Conservation (phyloP, 2,888 invertebrate genomes). For the Hypena proboscidalis region DNA sequence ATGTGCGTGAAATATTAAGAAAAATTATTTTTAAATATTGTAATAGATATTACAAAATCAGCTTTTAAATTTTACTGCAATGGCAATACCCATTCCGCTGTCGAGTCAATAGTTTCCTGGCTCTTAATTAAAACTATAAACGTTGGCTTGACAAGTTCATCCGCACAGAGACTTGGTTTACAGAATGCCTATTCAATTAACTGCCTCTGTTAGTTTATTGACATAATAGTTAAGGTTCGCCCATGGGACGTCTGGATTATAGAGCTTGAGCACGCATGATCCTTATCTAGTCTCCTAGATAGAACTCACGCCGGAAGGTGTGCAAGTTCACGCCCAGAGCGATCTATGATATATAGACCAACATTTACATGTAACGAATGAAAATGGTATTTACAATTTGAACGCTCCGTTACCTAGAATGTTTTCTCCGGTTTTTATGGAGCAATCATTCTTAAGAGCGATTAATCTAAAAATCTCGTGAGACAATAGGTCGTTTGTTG, state of each 20-base stretch:
- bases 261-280: conserved; percentile 61
- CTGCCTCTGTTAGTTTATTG: conserved; percentile 59
- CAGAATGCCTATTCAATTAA: conserved; percentile 60
- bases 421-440: conserved; percentile 10
- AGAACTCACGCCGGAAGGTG: conserved; percentile 47
- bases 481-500: conserved; percentile 43
- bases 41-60: no score
- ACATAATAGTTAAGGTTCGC: conserved; percentile 61
- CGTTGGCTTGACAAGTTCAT: conserved; percentile 17
- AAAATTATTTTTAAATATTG: no score
- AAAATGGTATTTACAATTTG: conserved; percentile 28
- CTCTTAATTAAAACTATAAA: conserved; percentile 15
- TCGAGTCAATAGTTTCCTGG: conserved; percentile 15
- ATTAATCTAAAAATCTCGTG: conserved; percentile 37
- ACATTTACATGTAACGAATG: conserved; percentile 25
- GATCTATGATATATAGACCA: conserved; percentile 45
- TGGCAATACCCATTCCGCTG: no score
- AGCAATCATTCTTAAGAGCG: conserved; percentile 4
- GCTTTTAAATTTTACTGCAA: no score
- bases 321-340: conserved; percentile 57
- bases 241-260: conserved; percentile 50
- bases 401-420: conserved; percentile 21
- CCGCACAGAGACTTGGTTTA: conserved; percentile 45
- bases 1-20: no score
- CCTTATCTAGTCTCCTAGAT: conserved; percentile 59